These are phyloP conservation scores for Delphinapterus leucas DNA, from an alignment of 2,113 vertebrate genomes.

Conservation along the genomic window DNA sequence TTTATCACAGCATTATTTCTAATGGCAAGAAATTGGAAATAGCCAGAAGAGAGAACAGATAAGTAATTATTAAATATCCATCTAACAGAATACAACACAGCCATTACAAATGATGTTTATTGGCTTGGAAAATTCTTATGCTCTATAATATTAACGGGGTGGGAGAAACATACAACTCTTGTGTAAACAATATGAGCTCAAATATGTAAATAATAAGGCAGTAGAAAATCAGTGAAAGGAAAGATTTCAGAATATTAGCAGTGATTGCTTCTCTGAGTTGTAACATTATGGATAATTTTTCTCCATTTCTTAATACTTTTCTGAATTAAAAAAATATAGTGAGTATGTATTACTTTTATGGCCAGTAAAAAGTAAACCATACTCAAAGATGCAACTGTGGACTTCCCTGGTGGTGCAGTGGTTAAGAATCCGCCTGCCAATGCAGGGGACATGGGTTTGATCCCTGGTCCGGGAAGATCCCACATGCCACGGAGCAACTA, in stretches of 20 bases:
- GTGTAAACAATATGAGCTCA: background rate
- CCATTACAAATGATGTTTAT: background rate
- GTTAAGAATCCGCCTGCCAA: no score
- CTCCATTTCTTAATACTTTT: background rate
- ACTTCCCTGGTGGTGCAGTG: no score
- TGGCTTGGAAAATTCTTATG: background rate
- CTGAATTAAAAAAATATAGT: background rate
- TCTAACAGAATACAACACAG: background rate
- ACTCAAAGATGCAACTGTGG: background rate
- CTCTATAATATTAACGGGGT: background rate
- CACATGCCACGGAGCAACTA: no score
- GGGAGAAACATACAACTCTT: background rate
- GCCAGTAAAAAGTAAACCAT: background rate
- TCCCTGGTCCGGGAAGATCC: no score
- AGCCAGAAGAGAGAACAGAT: background rate
- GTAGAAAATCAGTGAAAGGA: background rate
- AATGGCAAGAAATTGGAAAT: slow-evolving; percentile 17
- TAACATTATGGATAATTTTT: background rate
- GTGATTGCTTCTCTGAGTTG: background rate
- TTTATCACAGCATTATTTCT: background rate
- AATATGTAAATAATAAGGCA: background rate
- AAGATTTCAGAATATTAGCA: background rate
- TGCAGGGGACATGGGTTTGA: no score
- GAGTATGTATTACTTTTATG: background rate
- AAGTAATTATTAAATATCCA: background rate